Evolutionary conservation across 2,888 invertebrate species (phyloP), one percentile per base, ranked within the genome.

Genomic region (Campopleginae sp.): DNA sequence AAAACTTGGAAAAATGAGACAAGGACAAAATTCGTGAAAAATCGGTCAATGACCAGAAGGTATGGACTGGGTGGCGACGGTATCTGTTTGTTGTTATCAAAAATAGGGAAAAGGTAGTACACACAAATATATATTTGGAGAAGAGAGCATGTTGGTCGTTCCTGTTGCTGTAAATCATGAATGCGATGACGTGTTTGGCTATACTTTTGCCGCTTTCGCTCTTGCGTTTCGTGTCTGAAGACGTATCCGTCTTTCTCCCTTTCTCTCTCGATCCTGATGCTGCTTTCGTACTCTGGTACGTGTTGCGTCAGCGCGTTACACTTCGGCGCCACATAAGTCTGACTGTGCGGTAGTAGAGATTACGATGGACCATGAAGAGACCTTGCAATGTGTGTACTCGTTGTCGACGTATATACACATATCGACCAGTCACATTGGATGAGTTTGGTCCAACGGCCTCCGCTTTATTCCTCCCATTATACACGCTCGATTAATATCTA

Each of bases 241-340:
- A 90, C 88, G 85, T 86, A 88, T 88, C 89, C 58, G 89, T 88
- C 87, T 82, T 86, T 79, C 80, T 54, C 75, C 66, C 44, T 81
- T 63, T 54, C 70, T 80, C 61, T 38, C 17, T 79, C 38, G 31
- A 17, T 75, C 61, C 68, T 48, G 23, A 48, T 71, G 38, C 33
- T 71, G 38, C 33, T 58, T 66, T 58, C 38, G 38, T 58, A 79
- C 68, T 63, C 44, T 23, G 61, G 79, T 83, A 92, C 92, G 90
- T 91, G 92, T 92, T 92, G 91, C 92, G 91, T 92, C 92, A 91
- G 91, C 89, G 90, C 87, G 79, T 79, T 79, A 71, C 89, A 89
- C 89, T 87, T 88, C 90, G 92, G 92, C 92, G 91, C 91, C 91
- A 90, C 91, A 90, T 91, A 89, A 87, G 90, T 92, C 90, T 90